phyloP scores from a whole-genome alignment of 2,113 vertebrate species.

The Peromyscus leucopus region DNA sequence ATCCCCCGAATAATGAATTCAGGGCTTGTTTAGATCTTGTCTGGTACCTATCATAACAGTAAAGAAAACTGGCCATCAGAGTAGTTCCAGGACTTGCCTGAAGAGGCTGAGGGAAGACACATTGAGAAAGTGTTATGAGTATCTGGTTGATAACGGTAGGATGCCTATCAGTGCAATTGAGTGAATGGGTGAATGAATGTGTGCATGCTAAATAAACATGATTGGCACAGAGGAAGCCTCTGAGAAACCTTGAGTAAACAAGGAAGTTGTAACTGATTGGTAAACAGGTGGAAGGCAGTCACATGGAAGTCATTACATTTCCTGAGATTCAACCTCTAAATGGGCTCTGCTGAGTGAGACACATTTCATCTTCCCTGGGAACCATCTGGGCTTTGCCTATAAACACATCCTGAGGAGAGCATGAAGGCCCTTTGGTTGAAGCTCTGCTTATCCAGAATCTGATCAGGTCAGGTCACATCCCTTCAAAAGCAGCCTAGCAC shows the following conservation, averaged over 20 bases:
- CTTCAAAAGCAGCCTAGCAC: conserved; percentile 78
- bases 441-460: conserved; percentile 76
- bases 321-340: conserved; percentile 53
- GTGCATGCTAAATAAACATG: background rate
- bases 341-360: conserved; percentile 59
- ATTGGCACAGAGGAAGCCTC: background rate
- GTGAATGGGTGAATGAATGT: background rate
- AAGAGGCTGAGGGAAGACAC: background rate
- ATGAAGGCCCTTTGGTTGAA: conserved; percentile 44
- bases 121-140: background rate
- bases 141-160: background rate
- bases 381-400: conserved; percentile 72
- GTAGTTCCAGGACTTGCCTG: background rate
- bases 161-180: background rate
- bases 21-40: conserved; percentile 7
- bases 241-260: conserved; percentile 1
- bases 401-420: conserved; percentile 69
- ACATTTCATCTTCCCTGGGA: conserved; percentile 54
- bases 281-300: conserved; percentile 21
- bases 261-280: background rate
- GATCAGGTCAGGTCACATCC: conserved; percentile 78
- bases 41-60: background rate
- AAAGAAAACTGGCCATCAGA: background rate
- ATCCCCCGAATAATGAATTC: background rate
- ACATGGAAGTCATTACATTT: conserved; percentile 34